Conservation (phyloP, 2,113 vertebrate genomes). For the Nibea coibor region DNA sequence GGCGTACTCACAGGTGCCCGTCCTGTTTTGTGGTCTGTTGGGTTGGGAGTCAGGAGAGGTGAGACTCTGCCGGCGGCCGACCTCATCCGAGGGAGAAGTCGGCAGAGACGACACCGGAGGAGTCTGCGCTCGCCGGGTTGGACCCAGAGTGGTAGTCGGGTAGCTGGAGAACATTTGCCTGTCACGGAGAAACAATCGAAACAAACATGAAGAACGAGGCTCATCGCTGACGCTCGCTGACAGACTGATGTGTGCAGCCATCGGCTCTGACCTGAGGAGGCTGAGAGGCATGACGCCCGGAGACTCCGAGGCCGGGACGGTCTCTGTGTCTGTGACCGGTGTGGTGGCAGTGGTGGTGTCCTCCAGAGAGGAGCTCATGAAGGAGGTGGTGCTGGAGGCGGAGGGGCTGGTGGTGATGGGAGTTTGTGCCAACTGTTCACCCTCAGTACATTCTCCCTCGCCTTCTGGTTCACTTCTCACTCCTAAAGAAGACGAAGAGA, state of each 20-base stretch:
- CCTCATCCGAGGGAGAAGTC: slow-evolving; percentile 95
- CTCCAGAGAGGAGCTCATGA: slow-evolving; percentile 98
- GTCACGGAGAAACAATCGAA: slow-evolving; percentile 21
- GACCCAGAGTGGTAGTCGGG: slow-evolving; percentile 93
- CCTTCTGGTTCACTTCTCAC: slow-evolving; percentile 85
- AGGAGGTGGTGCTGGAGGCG: slow-evolving; percentile 97
- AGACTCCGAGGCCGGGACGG: slow-evolving; percentile 94
- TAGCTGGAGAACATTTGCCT: slow-evolving; percentile 99
- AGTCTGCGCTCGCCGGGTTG: slow-evolving; percentile 94
- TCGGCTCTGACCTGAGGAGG: slow-evolving; percentile 89
- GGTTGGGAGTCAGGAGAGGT: slow-evolving; percentile 97
- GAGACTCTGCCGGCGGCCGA: slow-evolving; percentile 94
- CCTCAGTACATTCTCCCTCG: slow-evolving; percentile 89
- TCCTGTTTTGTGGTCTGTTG: slow-evolving; percentile 88
- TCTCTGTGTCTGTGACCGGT: slow-evolving; percentile 96
- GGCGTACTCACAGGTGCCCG: slow-evolving; percentile 83
- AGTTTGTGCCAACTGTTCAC: slow-evolving; percentile 91
- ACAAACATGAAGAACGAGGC: not conserved
- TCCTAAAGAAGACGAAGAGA: slow-evolving; percentile 70
- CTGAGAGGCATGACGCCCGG: slow-evolving; percentile 98
- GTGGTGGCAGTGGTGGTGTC: slow-evolving; percentile 98
- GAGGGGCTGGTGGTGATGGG: slow-evolving; percentile 97
- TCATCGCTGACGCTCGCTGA: not conserved
- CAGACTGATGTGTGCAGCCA: not conserved
- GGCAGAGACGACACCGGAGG: slow-evolving; percentile 95